A percentile compares a stretch with the other conserved stretches of the same genome.
Evolutionary conservation across 2,113 vertebrate species (phyloP).

Genomic region (Triplophysa siluroides): DNA sequence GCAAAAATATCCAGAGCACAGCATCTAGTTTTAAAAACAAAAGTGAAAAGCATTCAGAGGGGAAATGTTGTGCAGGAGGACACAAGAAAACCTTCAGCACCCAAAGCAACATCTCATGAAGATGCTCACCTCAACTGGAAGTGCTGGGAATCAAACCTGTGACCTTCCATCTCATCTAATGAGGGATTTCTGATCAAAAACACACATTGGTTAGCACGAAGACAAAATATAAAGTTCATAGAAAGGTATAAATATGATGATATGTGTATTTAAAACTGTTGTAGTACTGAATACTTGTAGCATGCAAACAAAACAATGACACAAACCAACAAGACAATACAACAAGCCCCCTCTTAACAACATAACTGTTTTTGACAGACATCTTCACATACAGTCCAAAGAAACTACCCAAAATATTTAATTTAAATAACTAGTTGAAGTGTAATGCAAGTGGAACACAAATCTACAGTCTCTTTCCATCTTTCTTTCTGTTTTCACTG

Average conservation of each 20-base stretch:
- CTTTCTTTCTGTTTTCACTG: not conserved
- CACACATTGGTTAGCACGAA: constrained; percentile 46
- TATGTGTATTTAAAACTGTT: constrained; percentile 5
- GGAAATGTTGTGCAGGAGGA: not conserved
- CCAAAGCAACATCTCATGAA: not conserved
- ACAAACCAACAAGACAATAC: constrained; percentile 35
- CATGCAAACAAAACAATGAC: constrained; percentile 42
- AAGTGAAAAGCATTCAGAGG: not conserved
- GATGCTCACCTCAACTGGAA: constrained; percentile 74
- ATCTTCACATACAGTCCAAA: constrained; percentile 9
- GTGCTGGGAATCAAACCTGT: constrained; percentile 76
- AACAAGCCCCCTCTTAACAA: constrained; percentile 20
- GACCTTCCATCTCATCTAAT: constrained; percentile 73
- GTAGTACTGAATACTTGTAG: constrained; percentile 13
- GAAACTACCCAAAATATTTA: not conserved
- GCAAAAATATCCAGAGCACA: not conserved
- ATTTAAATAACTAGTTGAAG: no score
- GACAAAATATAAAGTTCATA: constrained; percentile 22
- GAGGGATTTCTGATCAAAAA: constrained; percentile 72
- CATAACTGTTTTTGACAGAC: constrained; percentile 30
- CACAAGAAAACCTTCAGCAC: not conserved
- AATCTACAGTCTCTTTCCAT: not conserved
- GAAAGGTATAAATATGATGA: not conserved
- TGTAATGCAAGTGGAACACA: no score
- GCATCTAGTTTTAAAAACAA: not conserved